Percentiles rank a stretch among this genome's conserved stretches.
Evolutionary conservation across 37 sponge, comb jelly and placozoan species (phyloP).

Genomic region (Axinella damicornis): DNA sequence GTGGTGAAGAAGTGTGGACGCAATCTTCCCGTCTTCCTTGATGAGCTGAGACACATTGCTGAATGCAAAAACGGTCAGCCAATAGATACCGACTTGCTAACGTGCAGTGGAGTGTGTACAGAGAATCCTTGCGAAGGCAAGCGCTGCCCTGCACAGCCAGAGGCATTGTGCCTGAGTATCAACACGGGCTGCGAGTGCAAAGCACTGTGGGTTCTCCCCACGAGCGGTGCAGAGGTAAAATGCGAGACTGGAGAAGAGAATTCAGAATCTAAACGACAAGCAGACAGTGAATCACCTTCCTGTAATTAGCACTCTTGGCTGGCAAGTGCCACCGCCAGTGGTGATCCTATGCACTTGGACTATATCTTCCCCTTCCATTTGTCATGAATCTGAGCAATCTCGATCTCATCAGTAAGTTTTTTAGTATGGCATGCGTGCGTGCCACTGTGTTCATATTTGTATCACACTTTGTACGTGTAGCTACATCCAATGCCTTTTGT

Average conservation of each 20-base stretch:
- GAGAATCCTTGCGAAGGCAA: constrained; percentile 52
- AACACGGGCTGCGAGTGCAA: constrained; percentile 39
- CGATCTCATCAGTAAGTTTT: too few species aligned
- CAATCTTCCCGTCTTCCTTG: constrained; percentile 41
- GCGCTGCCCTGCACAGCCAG: constrained; percentile 28
- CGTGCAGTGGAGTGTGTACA: constrained; percentile 26
- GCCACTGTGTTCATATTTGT: too few species aligned
- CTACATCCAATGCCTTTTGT: too few species aligned
- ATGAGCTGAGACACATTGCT: neutral
- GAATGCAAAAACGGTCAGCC: constrained; percentile 31
- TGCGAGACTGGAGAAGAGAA: constrained; percentile 32
- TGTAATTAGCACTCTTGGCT: too few species aligned
- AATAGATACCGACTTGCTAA: neutral
- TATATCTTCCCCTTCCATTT: too few species aligned
- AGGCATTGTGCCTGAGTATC: constrained; percentile 59
- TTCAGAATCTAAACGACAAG: too few species aligned
- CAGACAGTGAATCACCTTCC: too few species aligned
- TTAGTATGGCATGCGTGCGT: too few species aligned
- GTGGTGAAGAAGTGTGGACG: constrained; percentile 58
- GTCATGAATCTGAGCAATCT: too few species aligned
- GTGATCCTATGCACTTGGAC: too few species aligned
- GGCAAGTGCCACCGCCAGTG: too few species aligned
- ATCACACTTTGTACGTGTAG: too few species aligned
- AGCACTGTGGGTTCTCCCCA: constrained; percentile 19
- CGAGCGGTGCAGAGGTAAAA: constrained; percentile 41